Evolutionary conservation across 2,113 vertebrate genomes (phyloP), one percentile per base, ranked within the genome.

Genomic region (Anoplopoma fimbria): DNA sequence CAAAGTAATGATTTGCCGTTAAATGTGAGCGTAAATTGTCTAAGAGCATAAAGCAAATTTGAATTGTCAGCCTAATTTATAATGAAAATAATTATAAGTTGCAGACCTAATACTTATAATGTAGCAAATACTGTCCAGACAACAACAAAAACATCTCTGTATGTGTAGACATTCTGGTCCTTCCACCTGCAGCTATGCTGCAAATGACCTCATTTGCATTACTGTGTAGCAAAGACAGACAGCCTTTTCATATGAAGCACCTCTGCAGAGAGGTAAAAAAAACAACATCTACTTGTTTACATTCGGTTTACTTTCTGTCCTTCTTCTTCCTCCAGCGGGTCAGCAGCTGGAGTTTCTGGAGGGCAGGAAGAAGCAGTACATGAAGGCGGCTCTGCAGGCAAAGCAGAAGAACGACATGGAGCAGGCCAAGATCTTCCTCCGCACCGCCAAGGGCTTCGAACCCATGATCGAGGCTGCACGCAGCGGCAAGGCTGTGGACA

Each of bases 391-490:
- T 0, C 67, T 99, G 84, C 96, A 97, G 90, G 97, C 98, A 29
- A 99, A 99, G 89, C 97, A 97, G 76, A 96, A 94, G 65, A 96
- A 96, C n/a, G 96, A 99, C 86, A 81, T 98, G 42, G 97, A 98
- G 68, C 96, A 97, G 90, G 98, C 98, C 1, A 99, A 96, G 89
- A 75, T 71, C 0, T 95, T 97, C 64, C 94, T 99, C 78, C 96
- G 96, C 70, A 95, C 95, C 14, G 96, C 97, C 2, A 99, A 97
- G 80, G 73, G 91, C 76, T 90, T 99, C 0, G 97, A 99, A 1
- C 89, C 93, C 62, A 93, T 96, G 88, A 97, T 97, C 12, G 95
- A 96, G 77, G 95, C 95, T 0, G 94, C 93, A 0, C 96, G 94
- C 87, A 83, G 87, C 27, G 97, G 97, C 5, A 95, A 94, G 72